phyloP scores from a whole-genome alignment of 2,797 vertebrate species.

The Tenualosa thibaudeaui region DNA sequence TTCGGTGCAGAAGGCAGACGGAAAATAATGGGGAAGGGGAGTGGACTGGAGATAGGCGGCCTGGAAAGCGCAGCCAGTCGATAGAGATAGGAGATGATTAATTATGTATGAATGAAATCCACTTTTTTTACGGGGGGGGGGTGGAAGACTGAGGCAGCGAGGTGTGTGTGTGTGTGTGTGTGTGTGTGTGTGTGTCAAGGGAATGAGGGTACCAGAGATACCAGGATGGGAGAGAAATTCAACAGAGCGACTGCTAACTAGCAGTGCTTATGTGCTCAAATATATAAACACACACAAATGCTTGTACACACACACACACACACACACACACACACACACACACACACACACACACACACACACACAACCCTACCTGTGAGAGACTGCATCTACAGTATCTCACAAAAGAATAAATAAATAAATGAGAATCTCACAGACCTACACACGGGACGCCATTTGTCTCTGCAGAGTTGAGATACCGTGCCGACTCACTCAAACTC shows the following conservation, averaged over 20 bases:
- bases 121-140: slow-evolving; percentile 6
- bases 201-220: background rate
- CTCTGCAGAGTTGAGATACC: background rate
- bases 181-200: background rate
- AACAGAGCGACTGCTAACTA: background rate
- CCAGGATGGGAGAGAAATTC: background rate
- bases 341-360: slow-evolving; percentile 1
- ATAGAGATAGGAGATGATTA: slow-evolving; percentile 73
- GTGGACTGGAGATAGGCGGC: slow-evolving; percentile 47
- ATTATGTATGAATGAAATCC: slow-evolving; percentile 48
- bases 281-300: background rate
- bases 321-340: background rate
- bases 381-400: background rate
- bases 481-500: background rate
- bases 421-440: background rate
- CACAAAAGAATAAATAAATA: background rate
- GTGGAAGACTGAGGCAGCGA: background rate
- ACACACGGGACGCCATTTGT: background rate
- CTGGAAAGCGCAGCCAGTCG: slow-evolving; percentile 70
- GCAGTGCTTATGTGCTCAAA: background rate
- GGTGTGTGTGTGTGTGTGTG: slow-evolving; percentile 5
- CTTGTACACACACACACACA: background rate
- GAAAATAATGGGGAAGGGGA: slow-evolving; percentile 17
- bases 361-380: background rate
- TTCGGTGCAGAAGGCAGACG: background rate